Base-by-base conservation (phyloP, 2,888 invertebrate genomes). In the Phyllotreta striolata region DNA sequence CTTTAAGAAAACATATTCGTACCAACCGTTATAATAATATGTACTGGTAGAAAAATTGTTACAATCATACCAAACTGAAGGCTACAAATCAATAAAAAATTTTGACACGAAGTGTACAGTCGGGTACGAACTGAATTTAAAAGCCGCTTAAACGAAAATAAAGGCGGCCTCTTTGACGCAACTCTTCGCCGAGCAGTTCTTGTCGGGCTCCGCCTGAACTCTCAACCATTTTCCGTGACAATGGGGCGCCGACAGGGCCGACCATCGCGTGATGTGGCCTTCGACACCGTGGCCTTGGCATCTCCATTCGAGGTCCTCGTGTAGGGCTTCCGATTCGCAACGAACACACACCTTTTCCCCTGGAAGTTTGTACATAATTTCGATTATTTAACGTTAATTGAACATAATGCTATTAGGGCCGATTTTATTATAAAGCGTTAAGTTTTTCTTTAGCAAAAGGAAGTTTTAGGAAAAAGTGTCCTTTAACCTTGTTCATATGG, bases 181-280 rank as follows among this genome's bases (percentile, higher is more conserved):
- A 9, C 75, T 75, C 55, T 74, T 76, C 10, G 75, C 69, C 35
- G 74, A 67, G 72, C 81, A 82, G 34, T 74, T 71, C 55, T 75
- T 74, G 64, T 79, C 77, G 1, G 75, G 72, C 67, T 77, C 75
- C 8, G 74, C 73, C 61, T 76, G 74, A 8, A 76, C 77, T 51
- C 93, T 87, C 51, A 91, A 82, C 95, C 95, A 95, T 79, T 93
- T 92, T 41, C 95, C 95, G 76, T 92, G 92, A 81, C 95, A 95
- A 75, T 93, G 91, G 0, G 91, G 91, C n/a, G 90, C 90, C 51
- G 92, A 89, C 38, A 95, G 85, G 39, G 93, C 92, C 73, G 91
- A 91, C 90, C 92, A 95, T 62, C 93, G 85, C 8, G 94, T 94
- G 66, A 89, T 85, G 63, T 89, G 86, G 0, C 88, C 88, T 37